Evolutionary conservation across 1,140 invertebrate species (phyloP), one percentile per base, ranked within the genome.

Genomic region (Drosophila watanabei): DNA sequence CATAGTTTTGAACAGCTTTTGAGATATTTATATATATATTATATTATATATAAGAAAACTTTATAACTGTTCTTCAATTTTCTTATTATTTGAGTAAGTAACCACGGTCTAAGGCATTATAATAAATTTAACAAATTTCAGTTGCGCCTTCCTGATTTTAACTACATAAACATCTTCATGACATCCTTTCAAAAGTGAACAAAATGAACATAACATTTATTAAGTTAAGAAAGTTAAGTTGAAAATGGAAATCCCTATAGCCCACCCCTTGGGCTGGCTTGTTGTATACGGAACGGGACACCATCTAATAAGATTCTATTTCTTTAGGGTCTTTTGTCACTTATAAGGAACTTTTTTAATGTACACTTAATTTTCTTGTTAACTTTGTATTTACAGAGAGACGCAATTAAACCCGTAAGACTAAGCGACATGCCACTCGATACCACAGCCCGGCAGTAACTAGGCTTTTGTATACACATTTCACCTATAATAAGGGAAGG

Each of bases 341-440:
- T 35, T 20, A 24, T 30, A 20, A 24, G 7, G 11, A 35, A 14
- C 14, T 20, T 32, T n/a, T 28, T 5, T 24, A n/a, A 28, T 43
- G 16, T 33, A n/a, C 28, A 35, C 41, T 66, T 18, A 0, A 65
- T n/a, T 48, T 71, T 35, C 33, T 9, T 20, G 10, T 41, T 58
- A 20, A 35, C 41, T 51, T 39, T 60, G 16, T 60, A 72, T 73
- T 72, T 60, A 72, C 24, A 73, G 66, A 24, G 5, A 57, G 51
- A n/a, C 49, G 18, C 9, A 30, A 54, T 18, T 48, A 35, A 30
- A 54, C 20, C 37, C 49, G 43, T 39, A 39, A 58, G 56, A 20
- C 48, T 45, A 18, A 30, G 11, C 43, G 13, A 46, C 51, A 35
- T 41, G 70, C 35, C 52, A 41, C 46, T 24, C 54, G 35, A 59